Evolutionary conservation across 2,797 vertebrate genomes (phyloP), one percentile per base, ranked within the genome.

Genomic region (Pangasius larnaudii): DNA sequence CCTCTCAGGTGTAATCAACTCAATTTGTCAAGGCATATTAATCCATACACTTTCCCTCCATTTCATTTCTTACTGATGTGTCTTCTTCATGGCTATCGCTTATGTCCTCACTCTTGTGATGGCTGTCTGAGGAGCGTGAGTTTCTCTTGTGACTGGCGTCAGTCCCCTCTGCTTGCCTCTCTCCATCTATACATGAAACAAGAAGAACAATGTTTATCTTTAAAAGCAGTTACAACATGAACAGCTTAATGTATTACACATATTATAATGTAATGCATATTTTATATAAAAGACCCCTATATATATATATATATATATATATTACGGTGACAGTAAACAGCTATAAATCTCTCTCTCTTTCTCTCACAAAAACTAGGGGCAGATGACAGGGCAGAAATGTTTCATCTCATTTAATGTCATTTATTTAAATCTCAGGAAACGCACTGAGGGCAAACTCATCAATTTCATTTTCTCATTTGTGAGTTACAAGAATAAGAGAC

Each of bases 41-140:
- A 75, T 84, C 49, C 30, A 27, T 49, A 75, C 2, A 85, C 27
- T 42, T 53, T 39, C 33, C 18, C 42, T 30, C 49, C n/a, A 63
- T 77, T 69, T 69, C 19, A 51, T 59, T 88, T 94, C 67, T 98
- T 93, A 98, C 97, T 92, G 61, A 91, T 0, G 90, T 95, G 71
- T 98, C 98, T 10, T 99, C 98, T 95, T 98, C 98, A 0, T 2
- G 95, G 92, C 98, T 99, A 95, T 98, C 97, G 0, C 97, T 98
- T 90, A 96, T 96, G 85, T 99, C 98, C 88, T 98, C 97, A 0
- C 89, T 93, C 91, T 94, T 96, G 89, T 95, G 95, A 18, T 93
- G 95, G 88, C 93, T 94, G 0, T 94, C 93, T 0, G 93, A 92
- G 0, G 92, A 95, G 51, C 86, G 95, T 0, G 93, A 91, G 10